Evolutionary conservation across 1,140 invertebrate species (phyloP).

Genomic region (Cylas formicarius): DNA sequence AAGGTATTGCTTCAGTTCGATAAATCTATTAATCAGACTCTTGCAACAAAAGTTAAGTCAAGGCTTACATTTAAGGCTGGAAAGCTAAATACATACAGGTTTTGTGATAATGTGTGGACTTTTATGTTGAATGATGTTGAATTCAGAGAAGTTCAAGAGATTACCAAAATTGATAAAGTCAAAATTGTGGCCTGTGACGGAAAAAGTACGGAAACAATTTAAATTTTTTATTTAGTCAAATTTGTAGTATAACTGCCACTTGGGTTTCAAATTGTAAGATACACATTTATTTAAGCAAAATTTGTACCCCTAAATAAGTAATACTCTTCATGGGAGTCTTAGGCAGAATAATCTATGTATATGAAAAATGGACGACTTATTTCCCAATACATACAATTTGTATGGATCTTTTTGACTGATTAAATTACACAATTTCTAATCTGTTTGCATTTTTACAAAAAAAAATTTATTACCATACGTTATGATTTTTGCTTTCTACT

Average conservation of each 20-base stretch:
- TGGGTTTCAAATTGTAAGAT: neutral
- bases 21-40: constrained; percentile 89
- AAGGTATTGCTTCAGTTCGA: constrained; percentile 96
- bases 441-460: neutral
- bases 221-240: constrained; percentile 1
- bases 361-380: constrained; percentile 1
- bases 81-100: constrained; percentile 96
- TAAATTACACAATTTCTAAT: neutral
- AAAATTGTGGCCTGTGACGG: constrained; percentile 99
- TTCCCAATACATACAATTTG: constrained; percentile 2
- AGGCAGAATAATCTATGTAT: too few relatives aligned
- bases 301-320: neutral
- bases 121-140: constrained; percentile 98
- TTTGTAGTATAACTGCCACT: neutral
- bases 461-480: neutral
- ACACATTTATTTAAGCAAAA: neutral
- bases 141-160: constrained; percentile 91
- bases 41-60: constrained; percentile 88
- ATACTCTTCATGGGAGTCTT: too few relatives aligned
- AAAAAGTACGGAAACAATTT: constrained; percentile 62
- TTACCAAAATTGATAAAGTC: constrained; percentile 92
- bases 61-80: constrained; percentile 92
- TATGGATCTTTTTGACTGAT: neutral
- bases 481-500: neutral
- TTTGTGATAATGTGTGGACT: constrained; percentile 99